A percentile compares a stretch with the other conserved stretches of the same genome.
phyloP scores from a whole-genome alignment of 1,140 invertebrate species.

The Pristionchus pacificus region DNA sequence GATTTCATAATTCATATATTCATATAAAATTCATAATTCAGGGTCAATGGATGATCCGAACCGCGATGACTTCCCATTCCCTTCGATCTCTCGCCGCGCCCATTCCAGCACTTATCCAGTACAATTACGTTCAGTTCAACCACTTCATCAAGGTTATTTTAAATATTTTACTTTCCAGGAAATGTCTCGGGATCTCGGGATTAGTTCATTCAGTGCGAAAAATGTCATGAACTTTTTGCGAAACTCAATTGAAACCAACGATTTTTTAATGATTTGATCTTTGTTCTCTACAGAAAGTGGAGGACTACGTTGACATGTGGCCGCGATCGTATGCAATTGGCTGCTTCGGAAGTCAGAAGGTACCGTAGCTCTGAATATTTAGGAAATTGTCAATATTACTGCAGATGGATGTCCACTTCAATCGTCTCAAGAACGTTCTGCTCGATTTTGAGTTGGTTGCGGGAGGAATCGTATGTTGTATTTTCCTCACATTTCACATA shows the following conservation, averaged over 20 bases:
- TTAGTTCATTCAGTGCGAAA: too few relatives aligned
- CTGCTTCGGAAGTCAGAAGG: conserved; percentile 80
- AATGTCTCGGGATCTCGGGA: too few relatives aligned
- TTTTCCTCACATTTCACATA: too few relatives aligned
- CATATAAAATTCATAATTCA: conserved; percentile 64
- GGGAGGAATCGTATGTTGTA: conserved; percentile 62
- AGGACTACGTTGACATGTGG: conserved; percentile 58
- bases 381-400: neutral
- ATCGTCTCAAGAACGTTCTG: conserved; percentile 79
- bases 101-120: conserved; percentile 53
- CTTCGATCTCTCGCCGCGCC: conserved; percentile 23
- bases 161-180: conserved; percentile 3
- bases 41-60: conserved; percentile 51
- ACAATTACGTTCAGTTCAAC: conserved; percentile 55
- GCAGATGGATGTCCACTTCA: conserved; percentile 77
- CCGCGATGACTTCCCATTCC: conserved; percentile 44
- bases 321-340: conserved; percentile 78
- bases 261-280: too few relatives aligned
- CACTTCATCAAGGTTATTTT: conserved; percentile 42
- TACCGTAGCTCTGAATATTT: conserved; percentile 59
- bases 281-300: conserved; percentile 15
- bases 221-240: too few relatives aligned
- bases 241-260: too few relatives aligned
- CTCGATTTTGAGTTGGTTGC: conserved; percentile 87
- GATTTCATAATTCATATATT: too few relatives aligned